Percentiles rank a stretch among this genome's conserved stretches.
These are phyloP conservation scores for Scartelaos histophorus DNA, from an alignment of 2,113 vertebrate species.

Conservation along the genomic window DNA sequence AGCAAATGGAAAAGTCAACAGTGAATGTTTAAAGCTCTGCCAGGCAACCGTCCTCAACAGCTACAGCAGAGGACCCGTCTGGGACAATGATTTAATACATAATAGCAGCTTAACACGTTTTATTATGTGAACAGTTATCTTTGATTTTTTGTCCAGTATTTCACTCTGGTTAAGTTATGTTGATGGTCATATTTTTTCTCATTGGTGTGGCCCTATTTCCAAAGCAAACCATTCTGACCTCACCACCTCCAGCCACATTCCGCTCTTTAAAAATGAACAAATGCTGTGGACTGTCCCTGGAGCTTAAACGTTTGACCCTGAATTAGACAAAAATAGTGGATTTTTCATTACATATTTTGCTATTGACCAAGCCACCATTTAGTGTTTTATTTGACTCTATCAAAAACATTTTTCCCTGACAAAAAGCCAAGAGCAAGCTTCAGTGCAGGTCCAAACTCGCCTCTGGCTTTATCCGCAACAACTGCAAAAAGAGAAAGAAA, in stretches of 20 bases:
- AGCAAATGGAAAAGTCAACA: background rate
- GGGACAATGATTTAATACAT: background rate
- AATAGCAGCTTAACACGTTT: background rate
- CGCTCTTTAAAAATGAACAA: background rate
- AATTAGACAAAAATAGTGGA: background rate
- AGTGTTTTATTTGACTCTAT: background rate
- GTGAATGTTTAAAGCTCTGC: background rate
- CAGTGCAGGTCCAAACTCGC: background rate
- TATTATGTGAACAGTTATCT: background rate
- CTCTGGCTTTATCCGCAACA: background rate
- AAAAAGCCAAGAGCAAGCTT: background rate
- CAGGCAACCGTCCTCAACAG: too few species aligned
- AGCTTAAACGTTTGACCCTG: background rate
- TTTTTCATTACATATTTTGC: conserved; percentile 1
- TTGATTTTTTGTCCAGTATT: background rate
- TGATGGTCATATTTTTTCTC: background rate
- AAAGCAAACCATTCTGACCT: background rate
- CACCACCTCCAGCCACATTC: conserved; percentile 2
- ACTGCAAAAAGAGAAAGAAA: background rate
- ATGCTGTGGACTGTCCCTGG: background rate
- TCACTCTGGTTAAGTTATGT: background rate
- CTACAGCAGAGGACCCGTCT: background rate
- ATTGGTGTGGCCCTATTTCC: background rate
- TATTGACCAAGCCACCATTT: background rate
- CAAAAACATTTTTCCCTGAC: background rate